Evolutionary conservation across 2,888 invertebrate species (phyloP), one percentile per base, ranked within the genome.

Genomic region (Hirtodrosophila cameraria): DNA sequence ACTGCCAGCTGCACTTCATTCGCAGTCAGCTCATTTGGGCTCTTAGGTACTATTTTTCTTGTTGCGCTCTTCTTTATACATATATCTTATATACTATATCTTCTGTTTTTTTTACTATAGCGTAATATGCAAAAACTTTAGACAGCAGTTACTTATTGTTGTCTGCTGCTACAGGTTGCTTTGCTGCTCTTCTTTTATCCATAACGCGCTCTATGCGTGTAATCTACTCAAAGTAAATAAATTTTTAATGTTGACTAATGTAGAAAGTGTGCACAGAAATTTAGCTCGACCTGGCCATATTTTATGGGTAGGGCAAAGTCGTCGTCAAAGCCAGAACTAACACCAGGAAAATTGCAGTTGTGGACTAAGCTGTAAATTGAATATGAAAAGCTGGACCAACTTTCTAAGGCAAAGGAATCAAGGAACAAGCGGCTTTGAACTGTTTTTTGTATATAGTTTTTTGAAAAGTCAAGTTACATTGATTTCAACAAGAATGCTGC

Each of bases 161-260:
- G 30, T 12, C 12, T 5, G n/a, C n/a, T n/a, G n/a, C n/a, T 38
- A 20, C 23, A 11, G 15, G 16, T 20, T 12, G 12, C 5, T 11
- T 28, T 23, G 7, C 8, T 6, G 23, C 7, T 28, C 1, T 25
- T 16, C 6, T 9, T 3, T 36, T 46, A 50, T 13, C 18, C 42
- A 55, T 36, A 42, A 43, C 54, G 54, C 39, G 60, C 38, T 54
- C 52, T 67, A 72, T 60, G 63, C 68, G 58, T 66, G 85, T 85
- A 81, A 81, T 81, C 79, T 81, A 82, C 85, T 79, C 82, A 85
- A 72, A 74, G 72, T 72, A 79, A 79, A 85, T 82, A 85, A 64
- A 82, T 82, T 77, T 77, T 79, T 82, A 82, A 82, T 85, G 83
- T 72, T 79, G 79, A 81, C 82, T 82, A 81, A 82, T 82, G 85